Base-by-base conservation (phyloP, 2,888 invertebrate species). In the Eumerus sabulonum region DNA sequence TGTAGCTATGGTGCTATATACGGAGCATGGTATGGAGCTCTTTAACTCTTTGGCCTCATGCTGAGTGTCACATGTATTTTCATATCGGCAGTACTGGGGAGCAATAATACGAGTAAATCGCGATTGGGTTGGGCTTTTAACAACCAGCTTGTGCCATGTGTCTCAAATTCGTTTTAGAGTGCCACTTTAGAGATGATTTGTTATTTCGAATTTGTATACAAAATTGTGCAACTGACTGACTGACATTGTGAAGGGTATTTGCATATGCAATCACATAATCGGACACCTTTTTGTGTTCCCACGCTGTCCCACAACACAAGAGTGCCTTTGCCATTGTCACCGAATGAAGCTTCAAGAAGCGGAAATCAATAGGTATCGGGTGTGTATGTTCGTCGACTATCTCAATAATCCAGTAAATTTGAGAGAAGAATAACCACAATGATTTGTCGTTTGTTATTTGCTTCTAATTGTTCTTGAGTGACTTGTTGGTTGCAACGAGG, bases 361-460 rank as follows among this genome's bases (percentile, higher is more conserved):
- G 7, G 27, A 27, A 27, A 27, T 27, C 67, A 53, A 59, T 59
- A 45, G 44, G 16, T 50, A 64, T 72, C 45, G 45, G 56, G 63
- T 72, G 36, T 51, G 38, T 40, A 16, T 19, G 45, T 44, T 60
- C n/a, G n/a, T n/a, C n/a, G n/a, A n/a, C 38, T 42, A 19, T 67
- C 54, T 57, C 76, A 77, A 77, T 72, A 71, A 77, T 76, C 60
- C 66, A 71, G 66, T 72, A 76, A 76, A 76, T 77, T 72, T 60
- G 45, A 71, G 71, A 62, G 71, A 77, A 66, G 71, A 77, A 72
- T 72, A 62, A 72, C 71, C 71, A 57, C 76, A 71, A 71, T 71
- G 71, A 77, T 77, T 62, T 71, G 70, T 76, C 64, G 76, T 66
- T 71, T 60, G 64, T 35, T 48, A 63, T 76, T 4, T 27, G 27